These are phyloP conservation scores for Adelosebastes latens DNA, from an alignment of 2,797 vertebrate genomes.

Conservation along the genomic window DNA sequence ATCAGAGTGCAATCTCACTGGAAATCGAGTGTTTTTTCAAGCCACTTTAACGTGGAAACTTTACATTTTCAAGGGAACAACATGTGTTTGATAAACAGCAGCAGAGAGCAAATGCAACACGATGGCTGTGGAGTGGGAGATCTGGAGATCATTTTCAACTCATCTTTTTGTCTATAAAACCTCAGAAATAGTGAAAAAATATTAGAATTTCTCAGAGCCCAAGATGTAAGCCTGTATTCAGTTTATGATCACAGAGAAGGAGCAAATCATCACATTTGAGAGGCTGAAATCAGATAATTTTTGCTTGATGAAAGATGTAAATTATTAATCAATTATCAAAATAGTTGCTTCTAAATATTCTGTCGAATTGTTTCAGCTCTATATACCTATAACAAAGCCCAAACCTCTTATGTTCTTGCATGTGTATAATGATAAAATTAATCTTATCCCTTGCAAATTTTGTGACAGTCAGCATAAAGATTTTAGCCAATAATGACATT, in stretches of 20 bases:
- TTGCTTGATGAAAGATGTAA: neutral
- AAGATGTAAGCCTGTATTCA: neutral
- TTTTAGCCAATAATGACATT: neutral
- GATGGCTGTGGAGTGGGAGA: neutral
- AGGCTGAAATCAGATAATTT: neutral
- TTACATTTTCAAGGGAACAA: constrained; percentile 33
- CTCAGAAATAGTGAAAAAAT: neutral
- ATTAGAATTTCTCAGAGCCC: neutral
- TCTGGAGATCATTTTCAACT: neutral
- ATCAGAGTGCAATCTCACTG: constrained; percentile 60
- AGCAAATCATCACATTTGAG: neutral
- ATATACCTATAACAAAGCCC: neutral
- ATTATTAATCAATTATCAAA: neutral
- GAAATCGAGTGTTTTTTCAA: constrained; percentile 56
- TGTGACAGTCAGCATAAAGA: neutral
- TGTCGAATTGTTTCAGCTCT: neutral
- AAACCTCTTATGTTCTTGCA: neutral
- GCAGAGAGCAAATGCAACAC: neutral
- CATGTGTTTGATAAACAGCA: constrained; percentile 30
- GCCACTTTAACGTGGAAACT: constrained; percentile 54
- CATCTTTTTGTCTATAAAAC: neutral
- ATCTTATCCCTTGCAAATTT: neutral
- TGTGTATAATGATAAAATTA: neutral
- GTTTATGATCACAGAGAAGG: neutral
- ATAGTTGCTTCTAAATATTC: neutral